Conservation (phyloP, 2,888 invertebrate genomes). For the Phorcus lineatus region DNA sequence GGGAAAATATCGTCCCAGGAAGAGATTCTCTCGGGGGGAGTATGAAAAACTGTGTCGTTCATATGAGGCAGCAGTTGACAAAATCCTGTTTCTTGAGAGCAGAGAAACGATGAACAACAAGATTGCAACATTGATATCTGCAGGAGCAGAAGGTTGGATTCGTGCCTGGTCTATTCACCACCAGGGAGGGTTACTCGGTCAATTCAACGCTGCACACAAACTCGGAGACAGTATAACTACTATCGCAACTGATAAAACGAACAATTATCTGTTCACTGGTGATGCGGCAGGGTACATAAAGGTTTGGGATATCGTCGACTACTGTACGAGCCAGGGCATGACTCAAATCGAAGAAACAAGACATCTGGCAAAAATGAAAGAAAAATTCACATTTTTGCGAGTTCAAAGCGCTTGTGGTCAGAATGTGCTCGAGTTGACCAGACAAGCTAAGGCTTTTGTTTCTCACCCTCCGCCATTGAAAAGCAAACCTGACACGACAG, state of each 20-base stretch:
- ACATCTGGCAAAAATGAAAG: constrained; percentile 42
- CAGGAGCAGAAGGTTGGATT: constrained; percentile 84
- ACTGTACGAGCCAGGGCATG: constrained; percentile 77
- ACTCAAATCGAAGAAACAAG: constrained; percentile 34
- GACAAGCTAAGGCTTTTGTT: constrained; percentile 34
- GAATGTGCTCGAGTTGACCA: constrained; percentile 11
- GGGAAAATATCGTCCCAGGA: not conserved
- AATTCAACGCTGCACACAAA: constrained; percentile 84
- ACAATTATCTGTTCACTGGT: constrained; percentile 81
- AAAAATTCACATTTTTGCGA: constrained; percentile 50
- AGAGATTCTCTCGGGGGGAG: constrained; percentile 37
- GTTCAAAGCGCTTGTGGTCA: not conserved
- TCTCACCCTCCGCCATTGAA: constrained; percentile 55
- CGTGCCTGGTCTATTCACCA: constrained; percentile 88
- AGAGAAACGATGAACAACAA: constrained; percentile 78
- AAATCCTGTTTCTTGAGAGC: constrained; percentile 81
- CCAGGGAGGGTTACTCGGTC: constrained; percentile 82
- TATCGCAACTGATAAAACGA: constrained; percentile 83
- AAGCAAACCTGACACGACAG: constrained; percentile 54
- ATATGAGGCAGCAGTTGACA: constrained; percentile 65
- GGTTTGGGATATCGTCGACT: constrained; percentile 86
- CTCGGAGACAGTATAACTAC: constrained; percentile 79
- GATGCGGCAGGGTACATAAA: constrained; percentile 85
- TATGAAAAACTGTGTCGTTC: constrained; percentile 54
- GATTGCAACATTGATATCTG: constrained; percentile 77